These are phyloP conservation scores for Acanthiza pusilla DNA, from an alignment of 2,797 vertebrate species.

Conservation along the genomic window DNA sequence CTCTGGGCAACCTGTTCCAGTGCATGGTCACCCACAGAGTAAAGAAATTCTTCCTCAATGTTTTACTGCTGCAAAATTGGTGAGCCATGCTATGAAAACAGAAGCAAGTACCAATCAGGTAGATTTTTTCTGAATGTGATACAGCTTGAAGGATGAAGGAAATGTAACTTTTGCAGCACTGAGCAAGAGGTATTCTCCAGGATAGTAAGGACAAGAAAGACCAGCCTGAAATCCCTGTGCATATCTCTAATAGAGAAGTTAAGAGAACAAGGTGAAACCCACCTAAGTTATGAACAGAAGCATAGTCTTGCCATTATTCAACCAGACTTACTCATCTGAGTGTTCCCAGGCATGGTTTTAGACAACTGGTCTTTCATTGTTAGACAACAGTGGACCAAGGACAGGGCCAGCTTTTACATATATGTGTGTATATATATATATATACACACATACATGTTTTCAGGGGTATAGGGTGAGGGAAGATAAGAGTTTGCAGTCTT, in stretches of 20 bases:
- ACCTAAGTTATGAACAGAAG: rapidly evolving
- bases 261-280: neutral
- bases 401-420: rapidly evolving
- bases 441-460: neutral
- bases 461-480: neutral
- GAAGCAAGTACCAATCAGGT: neutral
- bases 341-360: neutral
- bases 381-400: neutral
- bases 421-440: no score
- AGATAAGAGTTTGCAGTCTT: neutral
- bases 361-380: neutral
- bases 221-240: neutral
- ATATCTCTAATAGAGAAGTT: neutral
- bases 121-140: neutral
- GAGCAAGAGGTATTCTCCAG: neutral
- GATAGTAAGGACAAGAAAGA: neutral
- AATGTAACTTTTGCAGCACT: neutral
- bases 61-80: neutral
- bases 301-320: neutral
- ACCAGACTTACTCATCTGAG: neutral
- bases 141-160: neutral
- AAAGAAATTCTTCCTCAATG: neutral
- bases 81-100: neutral
- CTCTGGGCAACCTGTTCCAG: neutral
- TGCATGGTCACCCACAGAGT: rapidly evolving